Evolutionary conservation across 1,140 invertebrate genomes (phyloP), one percentile per base, ranked within the genome.

Genomic region (Caerostris darwini): DNA sequence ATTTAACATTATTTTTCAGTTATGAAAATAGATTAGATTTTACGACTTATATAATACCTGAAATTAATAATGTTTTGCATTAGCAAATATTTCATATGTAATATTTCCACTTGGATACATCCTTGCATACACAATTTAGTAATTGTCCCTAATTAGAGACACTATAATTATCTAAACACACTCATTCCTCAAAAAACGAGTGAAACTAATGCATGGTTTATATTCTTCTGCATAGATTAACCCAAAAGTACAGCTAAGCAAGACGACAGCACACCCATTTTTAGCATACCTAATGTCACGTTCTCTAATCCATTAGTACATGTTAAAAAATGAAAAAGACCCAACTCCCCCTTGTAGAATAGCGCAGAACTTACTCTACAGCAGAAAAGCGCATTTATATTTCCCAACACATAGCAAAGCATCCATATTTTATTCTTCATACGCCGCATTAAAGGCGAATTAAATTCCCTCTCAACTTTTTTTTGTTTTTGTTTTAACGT

Each of bases 291-390:
- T 50, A 59, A 90, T 81, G 57, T 81, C 89, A 64, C n/a, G 89
- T 90, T 81, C 2, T 90, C 71, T 90, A 90, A 90, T 90, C 89
- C 89, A 90, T 90, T 90, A 90, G 19, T 56, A 19, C 57, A 54
- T 71, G 57, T 90, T 90, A 81, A 90, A 34, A 90, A 90, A 90
- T 81, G 57, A 81, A 90, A 90, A 90, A 53, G 54, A 81, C n/a
- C 19, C 14, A 5, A 56, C 71, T 19, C 54, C 71, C 3, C 34
- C 57, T 53, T 53, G 71, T 77, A 77, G 12, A 58, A 90, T 17
- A 54, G 10, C 7, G 7, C 1, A 54, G 19, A 14, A 14, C 7
- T 56, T n/a, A 53, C 17, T 50, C 17, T 86, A 34, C 34, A 34
- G n/a, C 17, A 3, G 17, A 77, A 77, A 81, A 90, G 53, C 17